Evolutionary conservation across 2,113 vertebrate genomes (phyloP).

Genomic region (Petroica traversi): DNA sequence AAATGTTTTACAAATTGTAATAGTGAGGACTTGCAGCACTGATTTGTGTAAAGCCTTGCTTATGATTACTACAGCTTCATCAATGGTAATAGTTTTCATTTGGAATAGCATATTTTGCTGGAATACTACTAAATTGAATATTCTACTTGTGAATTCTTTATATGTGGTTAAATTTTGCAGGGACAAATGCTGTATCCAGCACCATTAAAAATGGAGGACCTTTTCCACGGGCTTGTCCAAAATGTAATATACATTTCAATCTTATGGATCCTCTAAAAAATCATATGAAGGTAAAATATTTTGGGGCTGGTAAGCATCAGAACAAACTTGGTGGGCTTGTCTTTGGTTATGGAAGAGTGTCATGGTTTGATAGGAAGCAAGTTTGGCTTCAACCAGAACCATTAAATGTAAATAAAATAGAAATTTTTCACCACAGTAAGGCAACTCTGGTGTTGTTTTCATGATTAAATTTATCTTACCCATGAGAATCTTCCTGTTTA

Average conservation of each 20-base stretch:
- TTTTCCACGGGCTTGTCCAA: conserved; percentile 85
- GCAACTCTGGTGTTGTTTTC: not conserved
- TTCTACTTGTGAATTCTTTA: not conserved
- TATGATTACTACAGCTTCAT: not conserved
- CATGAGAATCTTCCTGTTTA: not conserved
- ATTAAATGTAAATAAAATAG: not conserved
- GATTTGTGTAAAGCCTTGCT: not conserved
- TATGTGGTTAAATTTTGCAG: conserved; percentile 58
- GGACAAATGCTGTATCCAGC: conserved; percentile 33
- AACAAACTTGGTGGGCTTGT: not conserved
- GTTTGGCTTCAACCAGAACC: not conserved
- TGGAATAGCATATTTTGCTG: not conserved
- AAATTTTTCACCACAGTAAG: not conserved
- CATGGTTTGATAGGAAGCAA: not conserved
- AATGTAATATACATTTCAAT: conserved; percentile 88
- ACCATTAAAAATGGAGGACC: conserved; percentile 83
- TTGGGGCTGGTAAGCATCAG: not conserved
- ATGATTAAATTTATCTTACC: not conserved
- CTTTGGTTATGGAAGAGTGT: not conserved
- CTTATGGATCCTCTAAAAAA: conserved; percentile 83
- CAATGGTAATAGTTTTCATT: not conserved
- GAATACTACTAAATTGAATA: not conserved
- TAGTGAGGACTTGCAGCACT: not conserved
- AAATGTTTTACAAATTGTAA: not conserved
- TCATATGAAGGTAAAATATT: conserved; percentile 84